Conservation (phyloP, 2,888 invertebrate species). For the Clanis bilineata region DNA sequence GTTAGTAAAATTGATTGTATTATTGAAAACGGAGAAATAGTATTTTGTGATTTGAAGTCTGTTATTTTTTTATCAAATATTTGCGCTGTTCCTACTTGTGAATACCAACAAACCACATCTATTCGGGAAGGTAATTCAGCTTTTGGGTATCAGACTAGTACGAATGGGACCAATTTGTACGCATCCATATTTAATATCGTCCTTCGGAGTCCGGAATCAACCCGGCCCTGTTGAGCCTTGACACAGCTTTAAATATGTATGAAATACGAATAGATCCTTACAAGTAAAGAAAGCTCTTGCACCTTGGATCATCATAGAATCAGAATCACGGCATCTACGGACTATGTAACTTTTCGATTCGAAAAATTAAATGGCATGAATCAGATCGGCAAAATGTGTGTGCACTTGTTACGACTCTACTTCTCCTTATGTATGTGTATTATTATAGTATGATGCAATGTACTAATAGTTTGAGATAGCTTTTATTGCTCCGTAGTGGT, state of each 20-base stretch:
- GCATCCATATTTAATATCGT: not conserved
- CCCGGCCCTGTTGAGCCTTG: not conserved
- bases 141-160: not conserved
- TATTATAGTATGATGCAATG: no score
- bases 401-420: no score
- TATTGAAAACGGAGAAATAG: not conserved
- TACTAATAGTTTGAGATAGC: no score
- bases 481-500: no score
- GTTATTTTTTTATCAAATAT: not conserved
- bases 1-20: not conserved
- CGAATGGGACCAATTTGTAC: not conserved
- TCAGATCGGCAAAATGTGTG: no score
- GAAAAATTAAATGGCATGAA: no score
- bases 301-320: not conserved
- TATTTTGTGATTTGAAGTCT: not conserved
- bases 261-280: not conserved
- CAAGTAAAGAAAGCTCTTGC: not conserved
- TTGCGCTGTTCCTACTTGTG: not conserved
- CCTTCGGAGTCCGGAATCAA: not conserved
- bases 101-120: not conserved
- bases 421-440: no score
- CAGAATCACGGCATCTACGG: not conserved
- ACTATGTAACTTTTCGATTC: not conserved
- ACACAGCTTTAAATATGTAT: not conserved
- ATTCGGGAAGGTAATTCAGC: not conserved